Evolutionary conservation across 2,797 vertebrate species (phyloP), one percentile per base, ranked within the genome.

Genomic region (Myripristis jacobus): DNA sequence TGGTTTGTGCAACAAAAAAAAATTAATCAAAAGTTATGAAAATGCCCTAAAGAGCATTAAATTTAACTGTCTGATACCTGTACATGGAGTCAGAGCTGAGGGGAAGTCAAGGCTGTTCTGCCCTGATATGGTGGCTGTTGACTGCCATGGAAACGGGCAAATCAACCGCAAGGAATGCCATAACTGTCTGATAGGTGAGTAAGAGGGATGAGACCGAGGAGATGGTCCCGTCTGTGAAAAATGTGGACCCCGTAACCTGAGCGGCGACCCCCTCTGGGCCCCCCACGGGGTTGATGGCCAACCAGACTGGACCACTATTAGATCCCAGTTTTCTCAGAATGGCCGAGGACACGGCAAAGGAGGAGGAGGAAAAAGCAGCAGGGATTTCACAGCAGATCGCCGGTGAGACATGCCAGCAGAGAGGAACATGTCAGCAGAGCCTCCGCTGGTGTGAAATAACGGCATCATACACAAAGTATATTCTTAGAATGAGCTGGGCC

Each of bases 401-500:
- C 2, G 29, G 48, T n/a, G 1, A n/a, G 11, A 10, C 7, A 16
- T 38, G 38, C 13, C 36, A 55, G 52, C 27, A 12, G 44, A 27
- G 48, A 54, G 64, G 68, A 73, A 73, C 71, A 68, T 16, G 29
- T n/a, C n/a, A n/a, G n/a, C n/a, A n/a, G n/a, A n/a, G n/a, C 57
- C 62, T 44, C 5, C 2, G 9, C 67, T 6, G 5, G 48, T 53
- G 52, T 66, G 47, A 85, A 73, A 66, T 61, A 78, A 81, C 79
- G 31, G 64, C 74, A 34, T 63, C 73, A 38, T 22, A 44, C 61
- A 80, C 48, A 84, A 68, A 75, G 71, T 64, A 8, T 83, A 80
- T 87, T 88, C 80, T 85, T 76, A 75, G 83, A 87, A 75, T 8
- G 24, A 27, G 10, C 21, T 24, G 70, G 34, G 16, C 62, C 13